Percentiles rank a stretch among this genome's conserved stretches.
Conservation (phyloP, 2,888 invertebrate genomes). For the Ceratothoa steindachneri region DNA sequence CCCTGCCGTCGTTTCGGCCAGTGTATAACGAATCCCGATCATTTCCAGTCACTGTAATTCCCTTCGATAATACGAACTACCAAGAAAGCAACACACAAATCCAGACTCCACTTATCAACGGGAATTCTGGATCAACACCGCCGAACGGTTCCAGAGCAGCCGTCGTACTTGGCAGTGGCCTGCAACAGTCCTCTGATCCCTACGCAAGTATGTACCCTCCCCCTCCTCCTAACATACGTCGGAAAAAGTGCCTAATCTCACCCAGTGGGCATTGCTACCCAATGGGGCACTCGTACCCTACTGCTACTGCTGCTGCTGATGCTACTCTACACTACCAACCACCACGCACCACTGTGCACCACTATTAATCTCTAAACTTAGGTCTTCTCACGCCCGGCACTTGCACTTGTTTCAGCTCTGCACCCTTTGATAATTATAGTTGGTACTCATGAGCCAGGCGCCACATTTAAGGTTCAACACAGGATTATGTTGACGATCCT, state of each 20-base stretch:
- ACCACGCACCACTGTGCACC: background rate
- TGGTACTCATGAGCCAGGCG: no score
- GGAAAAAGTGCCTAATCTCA: background rate
- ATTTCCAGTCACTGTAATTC: slow-evolving; percentile 48
- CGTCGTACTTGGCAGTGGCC: slow-evolving; percentile 38
- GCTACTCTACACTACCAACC: background rate
- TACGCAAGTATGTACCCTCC: slow-evolving; percentile 39
- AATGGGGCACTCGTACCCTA: no score
- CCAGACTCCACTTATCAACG: slow-evolving; percentile 33
- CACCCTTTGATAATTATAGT: no score
- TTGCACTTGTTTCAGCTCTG: no score
- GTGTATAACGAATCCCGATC: slow-evolving; percentile 42
- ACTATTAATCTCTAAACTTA: background rate
- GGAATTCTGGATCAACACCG: slow-evolving; percentile 2
- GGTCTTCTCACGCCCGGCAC: no score
- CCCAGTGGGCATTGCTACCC: no score
- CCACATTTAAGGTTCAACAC: no score
- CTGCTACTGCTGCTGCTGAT: slow-evolving; percentile 6
- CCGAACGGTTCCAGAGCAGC: slow-evolving; percentile 40
- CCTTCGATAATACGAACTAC: slow-evolving; percentile 37
- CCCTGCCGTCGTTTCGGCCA: slow-evolving; percentile 16
- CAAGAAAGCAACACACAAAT: slow-evolving; percentile 38
- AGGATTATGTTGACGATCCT: no score
- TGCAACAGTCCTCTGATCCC: slow-evolving; percentile 23
- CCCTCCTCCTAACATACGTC: background rate